Evolutionary conservation across 2,797 vertebrate genomes (phyloP).

Genomic region (Catamblyrhynchus diadema): DNA sequence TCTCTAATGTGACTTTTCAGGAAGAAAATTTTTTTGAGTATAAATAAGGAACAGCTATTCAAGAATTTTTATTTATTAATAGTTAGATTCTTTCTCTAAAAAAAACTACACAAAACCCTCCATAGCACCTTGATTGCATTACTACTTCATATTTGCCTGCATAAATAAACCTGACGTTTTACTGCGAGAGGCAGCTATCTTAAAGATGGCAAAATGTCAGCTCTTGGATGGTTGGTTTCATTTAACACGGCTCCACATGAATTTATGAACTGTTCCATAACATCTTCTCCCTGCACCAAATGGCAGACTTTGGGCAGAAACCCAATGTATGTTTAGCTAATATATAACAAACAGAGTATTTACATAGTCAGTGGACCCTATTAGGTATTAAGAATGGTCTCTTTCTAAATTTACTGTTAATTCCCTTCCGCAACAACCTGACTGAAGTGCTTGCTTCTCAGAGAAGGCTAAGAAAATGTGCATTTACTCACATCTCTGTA

Average conservation of each 20-base stretch:
- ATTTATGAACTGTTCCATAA: slow-evolving; percentile 83
- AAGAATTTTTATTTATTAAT: slow-evolving; percentile 46
- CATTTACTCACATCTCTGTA: neutral
- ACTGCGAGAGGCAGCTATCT: slow-evolving; percentile 74
- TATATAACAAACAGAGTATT: slow-evolving; percentile 83
- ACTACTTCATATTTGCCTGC: slow-evolving; percentile 46
- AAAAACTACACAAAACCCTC: neutral
- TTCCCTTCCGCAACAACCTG: slow-evolving; percentile 63
- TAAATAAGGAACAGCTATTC: slow-evolving; percentile 39
- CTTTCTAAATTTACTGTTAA: slow-evolving; percentile 75
- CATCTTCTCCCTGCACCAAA: slow-evolving; percentile 80
- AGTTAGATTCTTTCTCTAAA: slow-evolving; percentile 47
- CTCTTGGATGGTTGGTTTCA: slow-evolving; percentile 81
- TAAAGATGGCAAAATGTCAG: slow-evolving; percentile 81
- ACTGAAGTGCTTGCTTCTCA: slow-evolving; percentile 48
- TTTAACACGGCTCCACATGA: slow-evolving; percentile 79
- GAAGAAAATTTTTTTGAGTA: neutral
- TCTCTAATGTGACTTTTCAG: neutral
- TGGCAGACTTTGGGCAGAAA: slow-evolving; percentile 82
- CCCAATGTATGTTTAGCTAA: slow-evolving; percentile 81
- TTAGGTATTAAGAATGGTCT: slow-evolving; percentile 74
- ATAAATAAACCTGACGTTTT: slow-evolving; percentile 73
- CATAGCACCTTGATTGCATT: slow-evolving; percentile 53
- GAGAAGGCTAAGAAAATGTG: neutral
- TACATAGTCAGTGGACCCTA: slow-evolving; percentile 76